Conservation (phyloP, 2,888 invertebrate species). For the Agriopis leucophaearia region DNA sequence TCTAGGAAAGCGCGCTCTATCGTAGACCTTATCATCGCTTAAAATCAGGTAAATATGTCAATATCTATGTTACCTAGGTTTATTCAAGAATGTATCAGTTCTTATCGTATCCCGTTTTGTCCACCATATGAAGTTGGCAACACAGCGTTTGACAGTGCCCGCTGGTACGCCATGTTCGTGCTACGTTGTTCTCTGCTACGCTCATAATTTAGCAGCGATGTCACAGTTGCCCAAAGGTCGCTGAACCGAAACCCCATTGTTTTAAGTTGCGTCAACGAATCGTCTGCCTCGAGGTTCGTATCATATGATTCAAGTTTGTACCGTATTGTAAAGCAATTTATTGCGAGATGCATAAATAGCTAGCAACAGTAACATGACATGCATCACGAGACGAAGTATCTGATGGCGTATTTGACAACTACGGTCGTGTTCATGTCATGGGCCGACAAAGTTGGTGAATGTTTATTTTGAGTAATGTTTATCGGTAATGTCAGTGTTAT, state of each 20-base stretch:
- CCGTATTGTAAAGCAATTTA: constrained; percentile 68
- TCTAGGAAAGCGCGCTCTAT: too few relatives aligned
- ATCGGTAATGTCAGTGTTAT: constrained; percentile 3
- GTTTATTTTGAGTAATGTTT: constrained; percentile 17
- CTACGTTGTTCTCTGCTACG: constrained; percentile 62
- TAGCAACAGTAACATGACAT: constrained; percentile 57
- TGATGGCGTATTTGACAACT: constrained; percentile 43
- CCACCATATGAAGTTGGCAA: constrained; percentile 3
- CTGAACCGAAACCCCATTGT: constrained; percentile 83
- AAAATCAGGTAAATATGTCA: too few relatives aligned
- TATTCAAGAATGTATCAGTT: too few relatives aligned
- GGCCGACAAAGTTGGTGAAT: constrained; percentile 14
- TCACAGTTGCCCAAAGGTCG: constrained; percentile 83
- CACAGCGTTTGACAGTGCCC: constrained; percentile 23
- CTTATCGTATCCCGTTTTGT: too few relatives aligned
- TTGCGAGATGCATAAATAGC: constrained; percentile 71
- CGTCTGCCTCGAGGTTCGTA: constrained; percentile 72
- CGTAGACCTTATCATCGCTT: too few relatives aligned
- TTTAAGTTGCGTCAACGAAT: constrained; percentile 82
- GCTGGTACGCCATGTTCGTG: constrained; percentile 63
- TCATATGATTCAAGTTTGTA: constrained; percentile 76
- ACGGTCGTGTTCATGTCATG: constrained; percentile 20
- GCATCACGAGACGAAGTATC: constrained; percentile 54
- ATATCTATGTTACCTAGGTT: too few relatives aligned
- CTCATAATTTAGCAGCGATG: constrained; percentile 82